A percentile compares a stretch with the other conserved stretches of the same genome.
phyloP scores from a whole-genome alignment of 1,140 invertebrate genomes.

The Heliconius himera region DNA sequence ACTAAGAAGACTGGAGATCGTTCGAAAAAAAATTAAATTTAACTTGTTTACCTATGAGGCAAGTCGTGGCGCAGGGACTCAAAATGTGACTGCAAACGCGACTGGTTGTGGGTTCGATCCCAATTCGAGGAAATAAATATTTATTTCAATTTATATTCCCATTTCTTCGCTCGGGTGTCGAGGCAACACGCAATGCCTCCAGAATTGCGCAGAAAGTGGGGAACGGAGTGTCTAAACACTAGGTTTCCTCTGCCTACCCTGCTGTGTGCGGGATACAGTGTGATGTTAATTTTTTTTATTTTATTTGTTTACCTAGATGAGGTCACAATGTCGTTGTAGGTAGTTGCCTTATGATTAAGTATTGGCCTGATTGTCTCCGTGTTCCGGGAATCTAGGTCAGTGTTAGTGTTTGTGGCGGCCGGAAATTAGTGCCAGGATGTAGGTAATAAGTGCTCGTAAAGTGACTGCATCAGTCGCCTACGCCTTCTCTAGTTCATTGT shows the following conservation, averaged over 20 bases:
- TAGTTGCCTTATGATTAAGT: constrained; percentile 57
- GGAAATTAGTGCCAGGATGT: constrained; percentile 65
- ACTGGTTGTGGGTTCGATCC: too few relatives aligned
- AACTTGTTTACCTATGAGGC: constrained; percentile 32
- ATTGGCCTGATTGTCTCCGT: constrained; percentile 63
- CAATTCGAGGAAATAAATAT: too few relatives aligned
- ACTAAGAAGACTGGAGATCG: constrained; percentile 51
- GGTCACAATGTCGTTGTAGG: constrained; percentile 46
- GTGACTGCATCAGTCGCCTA: constrained; percentile 47
- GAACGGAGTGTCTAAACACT: too few relatives aligned
- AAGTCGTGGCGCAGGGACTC: too few relatives aligned
- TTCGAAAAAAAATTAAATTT: neutral
- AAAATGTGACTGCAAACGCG: too few relatives aligned
- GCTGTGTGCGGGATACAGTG: too few relatives aligned
- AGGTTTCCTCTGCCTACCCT: too few relatives aligned
- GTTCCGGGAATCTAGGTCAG: constrained; percentile 69
- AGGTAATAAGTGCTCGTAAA: constrained; percentile 56
- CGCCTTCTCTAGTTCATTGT: constrained; percentile 31
- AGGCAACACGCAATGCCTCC: too few relatives aligned
- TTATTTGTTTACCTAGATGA: neutral
- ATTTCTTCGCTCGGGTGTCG: too few relatives aligned
- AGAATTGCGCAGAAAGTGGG: too few relatives aligned
- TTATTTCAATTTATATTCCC: too few relatives aligned
- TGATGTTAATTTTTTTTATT: too few relatives aligned
- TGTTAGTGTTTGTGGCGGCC: constrained; percentile 60